A percentile compares a stretch with the other conserved stretches of the same genome.
Evolutionary conservation across 1,140 invertebrate species (phyloP).

Genomic region (Heliconius melpomene): DNA sequence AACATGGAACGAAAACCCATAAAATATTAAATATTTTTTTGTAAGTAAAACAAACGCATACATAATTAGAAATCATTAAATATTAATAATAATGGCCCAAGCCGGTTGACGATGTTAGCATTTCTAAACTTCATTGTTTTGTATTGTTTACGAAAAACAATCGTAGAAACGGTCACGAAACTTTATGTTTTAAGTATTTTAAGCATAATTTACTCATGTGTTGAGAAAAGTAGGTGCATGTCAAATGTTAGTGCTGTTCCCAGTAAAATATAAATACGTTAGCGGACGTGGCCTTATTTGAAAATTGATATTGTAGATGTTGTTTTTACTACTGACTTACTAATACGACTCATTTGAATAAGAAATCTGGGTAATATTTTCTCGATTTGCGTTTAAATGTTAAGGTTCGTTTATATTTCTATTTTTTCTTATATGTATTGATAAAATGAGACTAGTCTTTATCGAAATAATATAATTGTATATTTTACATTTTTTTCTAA

Average conservation of each 20-base stretch:
- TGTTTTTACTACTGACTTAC: slow-evolving; percentile 5
- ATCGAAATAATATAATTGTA: too few species aligned
- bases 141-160: slow-evolving; percentile 46
- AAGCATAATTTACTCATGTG: slow-evolving; percentile 41
- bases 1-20: too few species aligned
- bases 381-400: neutral
- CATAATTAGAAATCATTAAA: slow-evolving; percentile 37
- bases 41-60: neutral
- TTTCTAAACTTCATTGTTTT: slow-evolving; percentile 40
- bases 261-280: slow-evolving; percentile 33
- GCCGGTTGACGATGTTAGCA: slow-evolving; percentile 20
- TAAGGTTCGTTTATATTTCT: too few species aligned
- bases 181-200: slow-evolving; percentile 41
- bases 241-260: slow-evolving; percentile 30
- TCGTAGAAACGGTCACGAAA: slow-evolving; percentile 35
- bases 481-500: too few species aligned
- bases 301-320: slow-evolving; percentile 3
- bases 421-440: too few species aligned
- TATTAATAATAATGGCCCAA: slow-evolving; percentile 44
- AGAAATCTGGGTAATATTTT: neutral
- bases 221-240: slow-evolving; percentile 39
- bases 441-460: too few species aligned
- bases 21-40: too few species aligned
- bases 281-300: slow-evolving; percentile 31
- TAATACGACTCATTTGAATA: slow-evolving; percentile 14